A percentile compares a stretch with the other conserved stretches of the same genome.
These are phyloP conservation scores for Elaphurus davidianus DNA, from an alignment of 2,113 vertebrate species.

Conservation along the genomic window DNA sequence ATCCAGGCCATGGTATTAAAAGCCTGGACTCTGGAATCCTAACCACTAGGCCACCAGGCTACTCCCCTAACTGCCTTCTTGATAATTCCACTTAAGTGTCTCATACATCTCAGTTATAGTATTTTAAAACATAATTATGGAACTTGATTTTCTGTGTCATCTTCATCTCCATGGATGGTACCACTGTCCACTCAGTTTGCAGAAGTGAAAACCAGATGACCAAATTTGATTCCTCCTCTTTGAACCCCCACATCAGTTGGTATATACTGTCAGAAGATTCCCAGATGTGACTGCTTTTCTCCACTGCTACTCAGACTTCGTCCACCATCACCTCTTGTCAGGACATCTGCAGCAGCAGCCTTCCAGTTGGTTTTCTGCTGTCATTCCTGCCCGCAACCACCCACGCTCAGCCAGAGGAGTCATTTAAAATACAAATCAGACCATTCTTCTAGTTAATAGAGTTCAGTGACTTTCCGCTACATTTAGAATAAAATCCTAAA, in stretches of 20 bases:
- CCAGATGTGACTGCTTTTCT: not conserved
- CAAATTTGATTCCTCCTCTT: conserved; percentile 10
- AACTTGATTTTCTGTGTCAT: not conserved
- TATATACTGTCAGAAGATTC: not conserved
- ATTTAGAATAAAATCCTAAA: not conserved
- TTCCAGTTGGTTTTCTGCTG: not conserved
- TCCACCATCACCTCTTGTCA: not conserved
- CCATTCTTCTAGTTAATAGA: not conserved
- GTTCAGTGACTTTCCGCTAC: not conserved
- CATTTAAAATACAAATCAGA: conserved; percentile 2
- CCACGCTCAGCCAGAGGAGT: not conserved
- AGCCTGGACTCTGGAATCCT: not conserved
- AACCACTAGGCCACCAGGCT: not conserved
- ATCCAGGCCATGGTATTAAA: not conserved
- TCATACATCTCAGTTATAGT: not conserved
- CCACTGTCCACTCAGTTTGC: not conserved
- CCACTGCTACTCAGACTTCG: not conserved
- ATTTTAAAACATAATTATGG: not conserved
- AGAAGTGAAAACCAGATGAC: not conserved
- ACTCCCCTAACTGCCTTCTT: not conserved
- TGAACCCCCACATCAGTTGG: not conserved
- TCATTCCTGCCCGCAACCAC: not conserved
- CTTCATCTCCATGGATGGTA: not conserved
- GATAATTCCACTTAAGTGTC: not conserved
- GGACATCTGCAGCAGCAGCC: not conserved